Evolutionary conservation across 2,888 invertebrate species (phyloP).

Genomic region (Allacma fusca): DNA sequence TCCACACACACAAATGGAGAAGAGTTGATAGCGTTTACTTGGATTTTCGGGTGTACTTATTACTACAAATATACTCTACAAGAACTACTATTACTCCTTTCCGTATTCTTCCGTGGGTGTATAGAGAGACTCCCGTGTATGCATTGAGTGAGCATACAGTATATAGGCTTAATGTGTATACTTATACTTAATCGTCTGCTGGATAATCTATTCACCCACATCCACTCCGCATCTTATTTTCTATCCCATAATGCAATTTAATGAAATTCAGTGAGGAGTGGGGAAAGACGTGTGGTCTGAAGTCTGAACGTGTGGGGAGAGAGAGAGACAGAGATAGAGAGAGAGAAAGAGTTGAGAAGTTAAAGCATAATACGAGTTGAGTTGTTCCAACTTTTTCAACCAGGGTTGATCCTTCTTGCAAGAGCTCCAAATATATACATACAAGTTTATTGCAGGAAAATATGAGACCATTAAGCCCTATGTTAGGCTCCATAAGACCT

Average conservation of each 20-base stretch:
- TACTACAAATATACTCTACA: too few species aligned
- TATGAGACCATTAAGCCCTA: neutral
- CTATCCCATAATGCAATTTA: constrained; percentile 17
- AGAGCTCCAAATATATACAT: neutral
- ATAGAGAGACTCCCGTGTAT: too few species aligned
- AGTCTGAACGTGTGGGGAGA: neutral
- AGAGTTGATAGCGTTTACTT: too few species aligned
- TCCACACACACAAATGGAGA: too few species aligned
- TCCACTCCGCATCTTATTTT: constrained; percentile 10
- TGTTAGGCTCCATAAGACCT: neutral
- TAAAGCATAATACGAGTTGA: neutral
- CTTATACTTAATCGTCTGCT: neutral
- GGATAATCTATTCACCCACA: constrained; percentile 34
- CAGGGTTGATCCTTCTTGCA: neutral
- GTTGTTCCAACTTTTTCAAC: neutral
- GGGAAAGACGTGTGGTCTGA: neutral
- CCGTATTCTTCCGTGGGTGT: too few species aligned
- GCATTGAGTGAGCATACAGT: neutral
- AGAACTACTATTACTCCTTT: too few species aligned
- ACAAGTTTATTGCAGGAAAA: neutral
- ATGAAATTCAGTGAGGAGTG: constrained; percentile 17
- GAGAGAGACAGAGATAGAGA: neutral
- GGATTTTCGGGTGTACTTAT: too few species aligned
- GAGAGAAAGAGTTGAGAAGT: constrained; percentile 1
- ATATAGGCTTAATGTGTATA: neutral